phyloP scores from a whole-genome alignment of 2,797 vertebrate species.

The Rhodeus uyekii region DNA sequence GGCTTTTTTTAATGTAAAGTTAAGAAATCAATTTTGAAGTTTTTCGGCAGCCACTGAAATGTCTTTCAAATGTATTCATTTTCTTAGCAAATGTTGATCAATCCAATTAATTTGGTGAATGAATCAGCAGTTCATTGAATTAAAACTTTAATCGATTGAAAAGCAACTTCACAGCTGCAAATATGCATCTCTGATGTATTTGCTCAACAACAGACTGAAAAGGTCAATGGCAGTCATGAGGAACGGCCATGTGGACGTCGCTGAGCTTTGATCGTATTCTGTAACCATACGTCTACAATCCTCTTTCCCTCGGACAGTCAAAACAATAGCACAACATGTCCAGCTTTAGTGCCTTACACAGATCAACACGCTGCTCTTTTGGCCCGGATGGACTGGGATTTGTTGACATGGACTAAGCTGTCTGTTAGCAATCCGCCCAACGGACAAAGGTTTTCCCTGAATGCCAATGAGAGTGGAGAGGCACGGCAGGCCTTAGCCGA shows the following conservation, averaged over 20 bases:
- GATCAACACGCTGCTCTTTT: slow-evolving; percentile 49
- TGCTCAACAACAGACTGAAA: neutral
- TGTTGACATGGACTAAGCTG: slow-evolving; percentile 56
- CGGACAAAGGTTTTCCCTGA: slow-evolving; percentile 47
- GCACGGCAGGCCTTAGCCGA: slow-evolving; percentile 38
- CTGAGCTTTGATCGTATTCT: slow-evolving; percentile 26
- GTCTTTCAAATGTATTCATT: no score
- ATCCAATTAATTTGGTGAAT: no score
- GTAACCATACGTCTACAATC: slow-evolving; percentile 2
- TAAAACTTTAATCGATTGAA: neutral
- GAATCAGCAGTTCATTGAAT: no score
- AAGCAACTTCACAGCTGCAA: neutral
- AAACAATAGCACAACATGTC: slow-evolving; percentile 43
- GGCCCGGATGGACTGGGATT: slow-evolving; percentile 41
- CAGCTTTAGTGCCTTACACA: slow-evolving; percentile 33
- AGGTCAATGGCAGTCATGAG: neutral
- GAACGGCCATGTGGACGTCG: neutral
- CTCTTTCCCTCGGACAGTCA: slow-evolving; percentile 17
- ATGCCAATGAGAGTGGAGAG: slow-evolving; percentile 50
- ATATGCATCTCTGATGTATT: neutral
- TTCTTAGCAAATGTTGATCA: no score
- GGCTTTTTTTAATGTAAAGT: no score
- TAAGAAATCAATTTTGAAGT: no score
- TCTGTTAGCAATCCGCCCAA: slow-evolving; percentile 35
- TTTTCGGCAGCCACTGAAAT: no score